These are phyloP conservation scores for Habroteleia sp. DNA, from an alignment of 2,888 invertebrate genomes.

Conservation along the genomic window DNA sequence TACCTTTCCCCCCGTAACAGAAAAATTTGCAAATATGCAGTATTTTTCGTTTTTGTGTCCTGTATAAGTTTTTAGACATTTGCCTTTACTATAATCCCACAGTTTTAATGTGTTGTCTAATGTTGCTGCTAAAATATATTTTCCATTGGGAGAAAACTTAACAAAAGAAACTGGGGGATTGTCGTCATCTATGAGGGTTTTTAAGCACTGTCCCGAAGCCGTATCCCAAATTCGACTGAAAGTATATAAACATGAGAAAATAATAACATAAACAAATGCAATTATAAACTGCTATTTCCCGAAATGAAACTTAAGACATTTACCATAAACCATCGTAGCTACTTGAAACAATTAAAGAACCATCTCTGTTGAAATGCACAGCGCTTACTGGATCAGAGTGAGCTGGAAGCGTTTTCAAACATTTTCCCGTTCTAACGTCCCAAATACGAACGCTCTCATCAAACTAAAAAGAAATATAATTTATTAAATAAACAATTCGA, in stretches of 20 bases:
- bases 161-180: conserved; percentile 99
- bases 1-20: conserved; percentile 99
- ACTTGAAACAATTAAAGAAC: conserved; percentile 98
- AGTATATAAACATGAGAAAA: conserved; percentile 8
- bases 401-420: conserved; percentile 98
- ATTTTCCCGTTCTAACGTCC: conserved; percentile 99
- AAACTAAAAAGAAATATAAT: conserved; percentile 83
- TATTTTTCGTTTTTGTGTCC: conserved; percentile 99
- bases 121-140: conserved; percentile 98
- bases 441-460: conserved; percentile 99
- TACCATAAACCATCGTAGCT: conserved; percentile 99
- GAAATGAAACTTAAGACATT: too few relatives aligned
- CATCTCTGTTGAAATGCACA: conserved; percentile 99
- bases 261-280: too few relatives aligned
- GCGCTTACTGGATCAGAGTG: conserved; percentile 99
- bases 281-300: too few relatives aligned
- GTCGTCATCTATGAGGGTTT: conserved; percentile 99
- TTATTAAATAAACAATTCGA: too few relatives aligned
- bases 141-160: conserved; percentile 99
- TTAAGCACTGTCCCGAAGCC: conserved; percentile 98
- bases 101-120: conserved; percentile 98
- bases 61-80: conserved; percentile 98
- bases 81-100: conserved; percentile 99
- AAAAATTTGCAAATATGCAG: conserved; percentile 99
- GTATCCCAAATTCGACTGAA: conserved; percentile 99